A percentile compares a stretch with the other conserved stretches of the same genome.
Conservation (phyloP, 2,888 invertebrate genomes). For the Nemurella pictetii region DNA sequence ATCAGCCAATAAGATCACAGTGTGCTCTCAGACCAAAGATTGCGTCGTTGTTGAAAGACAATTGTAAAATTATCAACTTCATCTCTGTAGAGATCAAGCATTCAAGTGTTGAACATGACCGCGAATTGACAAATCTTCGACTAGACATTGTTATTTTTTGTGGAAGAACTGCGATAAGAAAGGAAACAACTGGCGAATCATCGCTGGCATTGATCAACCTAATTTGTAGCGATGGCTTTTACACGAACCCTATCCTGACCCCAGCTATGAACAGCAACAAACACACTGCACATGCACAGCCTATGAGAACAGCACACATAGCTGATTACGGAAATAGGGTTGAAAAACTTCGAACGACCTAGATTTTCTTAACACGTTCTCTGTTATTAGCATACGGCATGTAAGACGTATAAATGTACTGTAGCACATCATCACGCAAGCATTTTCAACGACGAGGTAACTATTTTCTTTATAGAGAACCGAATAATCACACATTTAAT, state of each 20-base stretch:
- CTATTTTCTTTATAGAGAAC: background rate
- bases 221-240: background rate
- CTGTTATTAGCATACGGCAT: background rate
- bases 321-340: constrained; percentile 25
- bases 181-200: constrained; percentile 4
- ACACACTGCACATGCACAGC: too few relatives aligned
- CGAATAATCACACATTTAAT: background rate
- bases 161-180: background rate
- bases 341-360: constrained; percentile 24
- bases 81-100: too few relatives aligned
- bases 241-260: constrained; percentile 13
- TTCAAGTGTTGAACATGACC: background rate
- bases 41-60: too few relatives aligned
- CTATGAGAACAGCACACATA: background rate
- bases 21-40: too few relatives aligned
- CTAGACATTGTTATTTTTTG: background rate
- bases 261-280: background rate
- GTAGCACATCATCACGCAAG: background rate
- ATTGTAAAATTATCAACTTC: too few relatives aligned
- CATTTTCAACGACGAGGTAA: background rate
- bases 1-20: background rate
- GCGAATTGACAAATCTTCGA: background rate
- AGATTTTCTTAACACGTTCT: background rate
- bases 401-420: background rate
- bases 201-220: constrained; percentile 9